Percentiles rank a stretch among this genome's conserved stretches.
Conservation (phyloP, 2,113 vertebrate species). For the Dicerorhinus sumatrensis region DNA sequence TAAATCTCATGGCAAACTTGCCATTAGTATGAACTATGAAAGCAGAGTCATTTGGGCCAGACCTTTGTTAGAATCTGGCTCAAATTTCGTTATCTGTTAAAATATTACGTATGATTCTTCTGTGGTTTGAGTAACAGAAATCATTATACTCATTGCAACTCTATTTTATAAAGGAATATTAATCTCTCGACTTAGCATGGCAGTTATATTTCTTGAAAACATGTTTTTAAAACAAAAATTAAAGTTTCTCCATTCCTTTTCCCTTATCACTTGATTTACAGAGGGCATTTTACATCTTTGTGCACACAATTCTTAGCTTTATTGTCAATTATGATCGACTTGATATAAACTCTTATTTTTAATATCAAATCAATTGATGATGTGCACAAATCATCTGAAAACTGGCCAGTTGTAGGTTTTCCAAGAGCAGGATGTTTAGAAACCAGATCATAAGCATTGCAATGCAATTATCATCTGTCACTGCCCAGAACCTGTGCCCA, state of each 20-base stretch:
- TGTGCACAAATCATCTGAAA: slow-evolving; percentile 18
- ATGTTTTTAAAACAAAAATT: not conserved
- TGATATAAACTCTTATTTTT: not conserved
- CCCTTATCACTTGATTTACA: not conserved
- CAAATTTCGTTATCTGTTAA: not conserved
- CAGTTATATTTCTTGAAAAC: not conserved
- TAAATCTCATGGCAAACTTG: not conserved
- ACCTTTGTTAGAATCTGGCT: not conserved
- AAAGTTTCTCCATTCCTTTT: not conserved
- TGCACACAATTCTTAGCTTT: not conserved
- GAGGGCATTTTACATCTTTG: not conserved
- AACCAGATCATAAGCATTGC: not conserved
- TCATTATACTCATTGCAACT: not conserved
- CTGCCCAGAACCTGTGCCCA: not conserved
- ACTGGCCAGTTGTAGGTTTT: not conserved
- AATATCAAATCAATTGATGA: not conserved
- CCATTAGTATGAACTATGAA: not conserved
- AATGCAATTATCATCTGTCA: not conserved
- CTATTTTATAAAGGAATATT: not conserved
- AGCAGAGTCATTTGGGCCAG: not conserved
- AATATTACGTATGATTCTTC: not conserved
- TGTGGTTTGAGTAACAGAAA: not conserved
- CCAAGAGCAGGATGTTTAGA: slow-evolving; percentile 21
- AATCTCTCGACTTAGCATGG: not conserved
- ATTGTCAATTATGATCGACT: not conserved